Conservation (phyloP, 2,113 vertebrate genomes). For the Synchiropus splendidus region DNA sequence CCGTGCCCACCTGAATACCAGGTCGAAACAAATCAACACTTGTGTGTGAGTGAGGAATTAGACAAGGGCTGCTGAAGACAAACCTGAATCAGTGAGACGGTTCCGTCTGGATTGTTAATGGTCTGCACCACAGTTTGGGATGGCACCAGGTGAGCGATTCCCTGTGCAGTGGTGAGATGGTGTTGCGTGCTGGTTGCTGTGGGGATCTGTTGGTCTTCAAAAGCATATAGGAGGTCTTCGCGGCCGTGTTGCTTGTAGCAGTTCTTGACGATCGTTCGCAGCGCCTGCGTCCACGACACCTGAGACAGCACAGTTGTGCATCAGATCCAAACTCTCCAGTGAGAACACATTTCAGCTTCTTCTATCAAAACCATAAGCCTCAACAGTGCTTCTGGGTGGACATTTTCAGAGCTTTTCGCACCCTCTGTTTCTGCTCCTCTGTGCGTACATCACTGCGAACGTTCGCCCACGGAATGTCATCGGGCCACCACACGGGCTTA, state of each 20-base stretch:
- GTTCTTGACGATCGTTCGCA: conserved; percentile 96
- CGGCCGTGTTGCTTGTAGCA: conserved; percentile 98
- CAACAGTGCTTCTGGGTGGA: no score
- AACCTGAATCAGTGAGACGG: conserved; percentile 97
- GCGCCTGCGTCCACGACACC: conserved; percentile 97
- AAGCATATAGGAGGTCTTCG: conserved; percentile 92
- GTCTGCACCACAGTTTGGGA: conserved; percentile 97
- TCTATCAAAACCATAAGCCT: no score
- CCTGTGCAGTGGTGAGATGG: conserved; percentile 72
- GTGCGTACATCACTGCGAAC: conserved; percentile 95
- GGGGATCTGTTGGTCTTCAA: conserved; percentile 84
- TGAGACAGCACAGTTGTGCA: conserved; percentile 36
- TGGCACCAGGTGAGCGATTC: conserved; percentile 91
- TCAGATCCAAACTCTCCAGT: neutral
- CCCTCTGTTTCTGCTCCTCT: conserved; percentile 94
- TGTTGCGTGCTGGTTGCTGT: conserved; percentile 61
- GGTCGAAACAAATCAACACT: no score
- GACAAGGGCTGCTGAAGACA: neutral
- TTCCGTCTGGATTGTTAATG: conserved; percentile 95
- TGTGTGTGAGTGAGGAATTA: neutral
- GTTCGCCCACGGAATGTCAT: conserved; percentile 97
- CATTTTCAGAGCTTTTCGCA: no score
- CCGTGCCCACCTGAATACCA: conserved; percentile 79
- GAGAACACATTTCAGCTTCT: neutral
- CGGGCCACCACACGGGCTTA: conserved; percentile 96